Evolutionary conservation across 2,113 vertebrate genomes (phyloP).

Genomic region (Podilymbus podiceps): DNA sequence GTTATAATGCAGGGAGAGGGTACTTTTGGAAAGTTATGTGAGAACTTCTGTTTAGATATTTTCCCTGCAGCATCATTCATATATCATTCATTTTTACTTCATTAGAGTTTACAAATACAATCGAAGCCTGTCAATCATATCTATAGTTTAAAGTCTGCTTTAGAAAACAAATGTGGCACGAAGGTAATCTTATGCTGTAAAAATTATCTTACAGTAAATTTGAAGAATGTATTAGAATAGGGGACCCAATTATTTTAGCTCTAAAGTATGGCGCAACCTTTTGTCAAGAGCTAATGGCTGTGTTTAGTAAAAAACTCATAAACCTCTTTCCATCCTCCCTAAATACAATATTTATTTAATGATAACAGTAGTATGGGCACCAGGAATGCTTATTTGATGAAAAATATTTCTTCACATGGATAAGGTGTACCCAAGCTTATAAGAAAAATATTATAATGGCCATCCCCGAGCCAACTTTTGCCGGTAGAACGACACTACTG

Average conservation of each 20-base stretch:
- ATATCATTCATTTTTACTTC: not conserved
- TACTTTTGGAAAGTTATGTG: not conserved
- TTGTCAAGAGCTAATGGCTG: not conserved
- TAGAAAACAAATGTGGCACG: not conserved
- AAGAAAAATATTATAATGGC: not conserved
- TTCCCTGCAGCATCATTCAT: not conserved
- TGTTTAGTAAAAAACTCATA: not conserved
- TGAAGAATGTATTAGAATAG: not conserved
- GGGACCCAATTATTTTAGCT: not conserved
- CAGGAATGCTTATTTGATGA: not conserved
- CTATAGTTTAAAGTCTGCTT: not conserved
- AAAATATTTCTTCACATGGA: conserved; percentile 3
- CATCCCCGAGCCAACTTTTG: not conserved
- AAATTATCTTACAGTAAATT: not conserved
- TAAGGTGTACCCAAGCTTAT: not conserved
- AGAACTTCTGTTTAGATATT: not conserved
- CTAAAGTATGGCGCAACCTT: not conserved
- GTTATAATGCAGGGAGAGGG: not conserved
- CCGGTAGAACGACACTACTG: not conserved
- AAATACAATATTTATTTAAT: conserved; percentile 27
- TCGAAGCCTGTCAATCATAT: not conserved
- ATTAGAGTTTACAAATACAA: not conserved
- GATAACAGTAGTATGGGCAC: not conserved
- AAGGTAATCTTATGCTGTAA: not conserved
- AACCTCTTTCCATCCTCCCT: not conserved